These are phyloP conservation scores for Pachypanchax playfairii DNA, from an alignment of 2,113 vertebrate genomes.

Conservation along the genomic window DNA sequence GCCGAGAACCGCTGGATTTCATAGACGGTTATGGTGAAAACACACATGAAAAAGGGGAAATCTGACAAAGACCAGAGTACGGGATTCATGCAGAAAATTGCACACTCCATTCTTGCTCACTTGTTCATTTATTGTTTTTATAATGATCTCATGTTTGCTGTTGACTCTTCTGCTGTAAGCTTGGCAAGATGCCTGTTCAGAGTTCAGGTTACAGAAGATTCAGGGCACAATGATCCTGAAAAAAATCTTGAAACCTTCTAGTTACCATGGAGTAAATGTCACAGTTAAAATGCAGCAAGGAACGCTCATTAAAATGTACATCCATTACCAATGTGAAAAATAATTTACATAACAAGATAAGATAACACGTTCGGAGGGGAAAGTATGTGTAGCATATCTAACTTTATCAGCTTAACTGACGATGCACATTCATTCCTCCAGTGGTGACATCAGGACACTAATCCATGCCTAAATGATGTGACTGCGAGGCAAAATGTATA, in stretches of 20 bases:
- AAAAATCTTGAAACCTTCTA: conserved; percentile 2
- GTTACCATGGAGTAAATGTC: neutral
- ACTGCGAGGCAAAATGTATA: conserved; percentile 64
- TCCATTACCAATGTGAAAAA: conserved; percentile 28
- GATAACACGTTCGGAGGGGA: conserved; percentile 51
- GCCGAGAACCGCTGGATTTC: conserved; percentile 63
- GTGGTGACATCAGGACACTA: conserved; percentile 53
- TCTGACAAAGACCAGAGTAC: conserved; percentile 42
- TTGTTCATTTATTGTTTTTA: no score
- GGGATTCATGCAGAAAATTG: conserved; percentile 37
- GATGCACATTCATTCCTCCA: conserved; percentile 43
- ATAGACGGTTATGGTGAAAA: conserved; percentile 66
- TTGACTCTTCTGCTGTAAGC: conserved; percentile 6
- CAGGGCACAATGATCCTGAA: neutral
- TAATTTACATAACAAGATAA: conserved; percentile 56
- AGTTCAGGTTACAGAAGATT: conserved; percentile 11
- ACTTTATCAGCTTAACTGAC: conserved; percentile 61
- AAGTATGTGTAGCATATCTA: conserved; percentile 42
- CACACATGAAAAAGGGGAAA: conserved; percentile 62
- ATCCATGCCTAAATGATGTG: conserved; percentile 62
- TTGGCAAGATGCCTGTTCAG: neutral
- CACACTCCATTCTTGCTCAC: no score
- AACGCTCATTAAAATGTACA: conserved; percentile 32
- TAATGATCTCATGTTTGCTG: no score
- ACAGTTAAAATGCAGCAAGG: conserved; percentile 1